phyloP scores from a whole-genome alignment of 2,888 invertebrate species.

The Acanthoscelides obtectus region DNA sequence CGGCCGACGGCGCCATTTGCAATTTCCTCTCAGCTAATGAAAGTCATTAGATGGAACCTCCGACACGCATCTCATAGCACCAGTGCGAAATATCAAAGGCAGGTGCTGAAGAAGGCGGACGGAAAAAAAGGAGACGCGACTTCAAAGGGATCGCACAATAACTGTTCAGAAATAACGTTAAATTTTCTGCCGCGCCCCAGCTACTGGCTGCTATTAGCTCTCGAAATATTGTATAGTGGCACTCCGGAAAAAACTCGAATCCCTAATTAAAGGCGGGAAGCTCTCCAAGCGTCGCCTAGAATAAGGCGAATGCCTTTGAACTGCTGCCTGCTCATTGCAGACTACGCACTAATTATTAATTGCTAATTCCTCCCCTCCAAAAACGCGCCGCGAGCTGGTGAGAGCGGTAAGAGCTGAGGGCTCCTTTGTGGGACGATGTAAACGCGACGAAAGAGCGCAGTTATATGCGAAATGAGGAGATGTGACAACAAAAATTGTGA shows the following conservation, averaged over 20 bases:
- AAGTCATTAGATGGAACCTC: not conserved
- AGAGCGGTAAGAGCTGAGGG: no score
- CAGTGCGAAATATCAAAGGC: constrained; percentile 10
- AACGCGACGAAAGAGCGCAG: no score
- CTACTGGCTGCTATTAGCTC: constrained; percentile 16
- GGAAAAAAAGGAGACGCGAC: constrained; percentile 7
- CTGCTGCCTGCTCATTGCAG: constrained; percentile 27
- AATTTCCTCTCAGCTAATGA: not conserved
- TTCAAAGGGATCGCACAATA: constrained; percentile 15
- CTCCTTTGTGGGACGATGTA: constrained; percentile 16
- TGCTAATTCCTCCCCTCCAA: constrained; percentile 26
- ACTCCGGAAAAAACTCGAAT: constrained; percentile 21
- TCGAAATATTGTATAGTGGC: constrained; percentile 19
- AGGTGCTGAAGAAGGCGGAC: not conserved
- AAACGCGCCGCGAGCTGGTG: not conserved
- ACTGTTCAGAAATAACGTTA: constrained; percentile 12
- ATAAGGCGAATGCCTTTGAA: constrained; percentile 23
- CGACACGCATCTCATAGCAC: not conserved
- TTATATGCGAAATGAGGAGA: no score
- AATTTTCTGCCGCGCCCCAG: constrained; percentile 12
- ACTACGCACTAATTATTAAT: constrained; percentile 36
- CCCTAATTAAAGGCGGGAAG: constrained; percentile 27
- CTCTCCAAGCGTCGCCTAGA: constrained; percentile 20
- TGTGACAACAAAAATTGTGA: no score
- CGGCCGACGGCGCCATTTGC: no score